A percentile compares a stretch with the other conserved stretches of the same genome.
These are phyloP conservation scores for Lepus oiostolus DNA, from an alignment of 2,797 vertebrate genomes.

Conservation along the genomic window DNA sequence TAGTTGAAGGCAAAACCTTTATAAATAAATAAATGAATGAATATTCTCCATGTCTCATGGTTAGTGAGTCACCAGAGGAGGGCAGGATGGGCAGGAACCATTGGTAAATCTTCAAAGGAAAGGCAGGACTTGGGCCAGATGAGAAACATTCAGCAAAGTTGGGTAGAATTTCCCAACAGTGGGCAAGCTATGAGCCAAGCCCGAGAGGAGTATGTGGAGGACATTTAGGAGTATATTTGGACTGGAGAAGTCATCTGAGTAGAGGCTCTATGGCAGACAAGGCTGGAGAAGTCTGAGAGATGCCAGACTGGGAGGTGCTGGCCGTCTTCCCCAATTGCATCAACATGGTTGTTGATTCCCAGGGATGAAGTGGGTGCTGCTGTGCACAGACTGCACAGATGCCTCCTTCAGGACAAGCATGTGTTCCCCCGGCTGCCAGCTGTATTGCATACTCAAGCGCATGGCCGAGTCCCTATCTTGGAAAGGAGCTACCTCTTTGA, in stretches of 20 bases:
- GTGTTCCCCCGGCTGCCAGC: not conserved
- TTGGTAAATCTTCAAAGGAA: not conserved
- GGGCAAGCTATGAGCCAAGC: not conserved
- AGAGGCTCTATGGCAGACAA: not conserved
- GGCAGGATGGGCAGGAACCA: not conserved
- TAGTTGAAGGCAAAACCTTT: not conserved
- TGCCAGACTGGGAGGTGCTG: not conserved
- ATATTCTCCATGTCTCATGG: not conserved
- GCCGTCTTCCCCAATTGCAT: not conserved
- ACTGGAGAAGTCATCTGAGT: not conserved
- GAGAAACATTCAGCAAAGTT: not conserved
- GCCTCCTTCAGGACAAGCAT: not conserved
- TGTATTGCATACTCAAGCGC: not conserved
- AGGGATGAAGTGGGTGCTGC: not conserved
- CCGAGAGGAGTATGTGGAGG: not conserved
- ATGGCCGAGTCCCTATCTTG: not conserved
- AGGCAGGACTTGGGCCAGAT: not conserved
- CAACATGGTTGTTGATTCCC: not conserved
- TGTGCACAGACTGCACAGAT: too few species aligned
- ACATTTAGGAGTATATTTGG: not conserved
- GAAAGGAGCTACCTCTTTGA: not conserved
- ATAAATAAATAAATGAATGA: too few species aligned
- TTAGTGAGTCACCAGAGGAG: not conserved
- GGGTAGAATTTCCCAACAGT: not conserved
- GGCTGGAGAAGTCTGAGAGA: not conserved